phyloP scores from a whole-genome alignment of 2,888 invertebrate species.

The Phorcus lineatus region DNA sequence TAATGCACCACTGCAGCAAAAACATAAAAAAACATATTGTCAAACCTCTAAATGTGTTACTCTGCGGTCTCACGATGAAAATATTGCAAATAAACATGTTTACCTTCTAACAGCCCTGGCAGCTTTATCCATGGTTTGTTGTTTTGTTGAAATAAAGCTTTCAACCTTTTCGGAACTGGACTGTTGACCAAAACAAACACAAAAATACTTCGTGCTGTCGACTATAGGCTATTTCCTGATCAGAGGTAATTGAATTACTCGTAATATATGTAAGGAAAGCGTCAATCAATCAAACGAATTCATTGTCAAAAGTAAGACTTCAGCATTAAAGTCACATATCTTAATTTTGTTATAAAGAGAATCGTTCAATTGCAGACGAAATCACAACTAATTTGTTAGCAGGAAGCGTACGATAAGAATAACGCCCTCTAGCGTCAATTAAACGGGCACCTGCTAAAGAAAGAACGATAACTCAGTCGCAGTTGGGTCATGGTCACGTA shows the following conservation, averaged over 20 bases:
- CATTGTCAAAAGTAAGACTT: neutral
- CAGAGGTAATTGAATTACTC: neutral
- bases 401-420: neutral
- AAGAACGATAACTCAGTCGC: neutral
- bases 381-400: neutral
- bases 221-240: neutral
- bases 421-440: neutral
- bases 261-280: neutral
- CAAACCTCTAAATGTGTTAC: too few relatives aligned
- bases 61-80: too few relatives aligned
- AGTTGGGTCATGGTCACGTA: neutral
- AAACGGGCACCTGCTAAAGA: neutral
- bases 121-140: slow-evolving; percentile 61
- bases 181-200: slow-evolving; percentile 9
- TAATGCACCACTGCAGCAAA: too few relatives aligned
- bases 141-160: neutral
- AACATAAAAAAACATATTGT: too few relatives aligned
- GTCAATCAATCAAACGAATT: neutral
- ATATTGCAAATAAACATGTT: neutral
- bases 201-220: neutral
- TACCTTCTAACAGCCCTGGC: slow-evolving; percentile 65
- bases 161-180: neutral
- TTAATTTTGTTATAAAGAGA: neutral
- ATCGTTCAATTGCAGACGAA: neutral
- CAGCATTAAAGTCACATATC: neutral